Conservation (phyloP, 2,113 vertebrate genomes). For the Platysteira castanea region DNA sequence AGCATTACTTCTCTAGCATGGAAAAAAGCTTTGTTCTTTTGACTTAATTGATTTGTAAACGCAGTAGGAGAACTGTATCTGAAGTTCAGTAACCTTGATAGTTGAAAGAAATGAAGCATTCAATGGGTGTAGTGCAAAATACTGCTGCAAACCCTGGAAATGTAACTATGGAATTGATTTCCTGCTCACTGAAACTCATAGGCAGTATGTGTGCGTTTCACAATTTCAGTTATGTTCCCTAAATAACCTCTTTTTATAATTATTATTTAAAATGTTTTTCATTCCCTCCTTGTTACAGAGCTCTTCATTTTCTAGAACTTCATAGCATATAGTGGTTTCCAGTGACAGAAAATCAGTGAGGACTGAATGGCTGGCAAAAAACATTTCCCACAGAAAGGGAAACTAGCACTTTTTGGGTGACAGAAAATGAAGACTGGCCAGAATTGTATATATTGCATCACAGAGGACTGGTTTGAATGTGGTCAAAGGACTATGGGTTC, state of each 20-base stretch:
- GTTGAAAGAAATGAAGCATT: constrained; percentile 50
- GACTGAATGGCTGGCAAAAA: neutral
- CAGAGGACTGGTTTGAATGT: neutral
- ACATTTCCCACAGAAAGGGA: neutral
- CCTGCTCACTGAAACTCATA: neutral
- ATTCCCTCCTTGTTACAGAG: neutral
- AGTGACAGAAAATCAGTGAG: neutral
- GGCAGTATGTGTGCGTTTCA: neutral
- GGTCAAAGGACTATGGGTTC: neutral
- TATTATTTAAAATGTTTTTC: neutral
- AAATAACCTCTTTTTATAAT: neutral
- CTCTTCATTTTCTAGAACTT: neutral
- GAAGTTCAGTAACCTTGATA: constrained; percentile 59
- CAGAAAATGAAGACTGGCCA: neutral
- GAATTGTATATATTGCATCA: neutral
- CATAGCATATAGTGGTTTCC: neutral
- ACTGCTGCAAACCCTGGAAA: neutral
- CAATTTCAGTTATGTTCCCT: neutral
- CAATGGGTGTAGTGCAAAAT: neutral
- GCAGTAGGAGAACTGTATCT: constrained; percentile 36
- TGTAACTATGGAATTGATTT: constrained; percentile 37
- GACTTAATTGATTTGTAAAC: constrained; percentile 66
- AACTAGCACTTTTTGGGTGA: neutral
- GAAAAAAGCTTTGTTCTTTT: constrained; percentile 61
- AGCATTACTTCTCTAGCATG: constrained; percentile 44